A percentile compares a stretch with the other conserved stretches of the same genome.
These are phyloP conservation scores for Sus cebifrons DNA, from an alignment of 2,797 vertebrate species.

Conservation along the genomic window DNA sequence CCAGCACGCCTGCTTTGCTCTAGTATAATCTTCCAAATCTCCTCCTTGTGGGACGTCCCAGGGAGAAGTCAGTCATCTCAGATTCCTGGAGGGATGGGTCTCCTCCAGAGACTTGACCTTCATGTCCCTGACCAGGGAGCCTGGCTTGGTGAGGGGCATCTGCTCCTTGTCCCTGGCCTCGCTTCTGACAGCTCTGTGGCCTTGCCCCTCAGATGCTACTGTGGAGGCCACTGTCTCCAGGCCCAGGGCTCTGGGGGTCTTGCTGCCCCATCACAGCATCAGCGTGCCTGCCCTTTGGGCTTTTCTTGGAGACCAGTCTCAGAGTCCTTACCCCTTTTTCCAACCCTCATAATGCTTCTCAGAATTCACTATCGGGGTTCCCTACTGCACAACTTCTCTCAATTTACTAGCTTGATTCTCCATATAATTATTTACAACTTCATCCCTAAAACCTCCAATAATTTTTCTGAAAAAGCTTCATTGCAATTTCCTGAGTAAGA, in stretches of 20 bases:
- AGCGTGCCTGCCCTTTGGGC: background rate
- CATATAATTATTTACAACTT: background rate
- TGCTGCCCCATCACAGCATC: background rate
- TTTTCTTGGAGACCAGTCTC: background rate
- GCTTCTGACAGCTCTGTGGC: background rate
- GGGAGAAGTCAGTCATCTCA: background rate
- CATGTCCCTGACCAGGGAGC: background rate
- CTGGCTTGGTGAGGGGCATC: background rate
- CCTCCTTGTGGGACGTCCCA: background rate
- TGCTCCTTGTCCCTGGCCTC: background rate
- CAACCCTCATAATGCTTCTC: background rate
- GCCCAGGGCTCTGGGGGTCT: background rate
- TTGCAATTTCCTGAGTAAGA: background rate
- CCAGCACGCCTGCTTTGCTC: background rate
- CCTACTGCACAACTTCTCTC: background rate
- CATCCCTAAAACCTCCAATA: background rate
- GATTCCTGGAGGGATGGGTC: background rate
- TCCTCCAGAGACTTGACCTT: background rate
- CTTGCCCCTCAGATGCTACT: background rate
- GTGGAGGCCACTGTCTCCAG: background rate
- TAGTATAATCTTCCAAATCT: background rate
- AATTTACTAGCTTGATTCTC: background rate
- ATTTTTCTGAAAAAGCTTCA: background rate
- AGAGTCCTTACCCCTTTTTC: background rate
- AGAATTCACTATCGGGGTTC: constrained; percentile 15